Base-by-base conservation (phyloP, 2,113 vertebrate genomes). In the Apteryx mantelli region DNA sequence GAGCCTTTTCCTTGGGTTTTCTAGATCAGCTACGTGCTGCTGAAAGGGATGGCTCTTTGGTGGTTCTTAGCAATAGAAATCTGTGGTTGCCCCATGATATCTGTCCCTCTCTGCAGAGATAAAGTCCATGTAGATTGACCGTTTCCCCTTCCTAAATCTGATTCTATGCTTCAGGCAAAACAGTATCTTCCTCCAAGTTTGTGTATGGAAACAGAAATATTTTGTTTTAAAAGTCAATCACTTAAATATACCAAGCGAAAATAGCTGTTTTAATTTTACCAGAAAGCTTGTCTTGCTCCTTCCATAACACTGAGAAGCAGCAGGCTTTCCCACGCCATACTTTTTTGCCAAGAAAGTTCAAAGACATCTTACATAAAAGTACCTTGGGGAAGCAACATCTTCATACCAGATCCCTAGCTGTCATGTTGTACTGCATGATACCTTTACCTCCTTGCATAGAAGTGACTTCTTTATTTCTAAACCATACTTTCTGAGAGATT, bases 371-470 rank as follows among this genome's bases (percentile, higher is more conserved):
- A 44, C 13, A 61, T 34, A 60, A 22, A 61, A 40, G 20, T 21
- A 21, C 38, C 32, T 30, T 60, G 22, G 58, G 18, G 25, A 36
- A 82, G 40, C 60, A 66, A 52, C 34, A 13, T 9, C 20, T 78
- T 70, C 22, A 36, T 11, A 3, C n/a, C 40, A 46, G 50, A 80
- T n/a, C 36, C 60, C 15, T 84, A 7, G 0, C 38, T 61, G 30
- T 11, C 38, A 21, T 7, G 63, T 40, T 42, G n/a, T n/a, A 32
- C 32, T 0, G 0, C 20, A 15, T 12, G 44, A 82, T 20, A 50
- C 32, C 63, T 68, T 15, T 18, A 44, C 18, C 18, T 52, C 75
- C 52, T 61, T 82, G 46, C 32, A 56, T 21, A 61, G 46, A 32
- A 28, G 5, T 36, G 8, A 30, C 48, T 55, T 55, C 25, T 50